Conservation (phyloP, 2,888 invertebrate genomes). For the Ectemnius cavifrons region DNA sequence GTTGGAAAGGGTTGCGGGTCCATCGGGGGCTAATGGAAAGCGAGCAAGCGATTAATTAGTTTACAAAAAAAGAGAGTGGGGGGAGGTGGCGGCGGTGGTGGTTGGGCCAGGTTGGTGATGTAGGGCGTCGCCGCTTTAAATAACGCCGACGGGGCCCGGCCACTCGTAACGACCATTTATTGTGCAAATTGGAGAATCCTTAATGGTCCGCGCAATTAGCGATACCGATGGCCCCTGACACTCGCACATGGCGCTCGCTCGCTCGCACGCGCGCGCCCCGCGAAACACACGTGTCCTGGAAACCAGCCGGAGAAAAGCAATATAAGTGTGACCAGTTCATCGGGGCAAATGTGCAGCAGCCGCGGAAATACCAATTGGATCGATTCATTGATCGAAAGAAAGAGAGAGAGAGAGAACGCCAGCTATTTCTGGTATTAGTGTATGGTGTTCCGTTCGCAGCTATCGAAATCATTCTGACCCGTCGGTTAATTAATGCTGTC, state of each 20-base stretch:
- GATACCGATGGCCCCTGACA: constrained; percentile 58
- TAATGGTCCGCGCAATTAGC: constrained; percentile 64
- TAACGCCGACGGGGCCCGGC: constrained; percentile 42
- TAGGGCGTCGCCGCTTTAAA: constrained; percentile 54
- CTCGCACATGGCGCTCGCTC: constrained; percentile 38
- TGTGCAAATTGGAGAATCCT: constrained; percentile 64
- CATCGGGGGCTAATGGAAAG: constrained; percentile 39
- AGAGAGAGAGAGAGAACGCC: too few species aligned
- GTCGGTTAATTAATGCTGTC: too few species aligned
- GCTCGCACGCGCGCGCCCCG: not conserved
- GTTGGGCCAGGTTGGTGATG: constrained; percentile 35
- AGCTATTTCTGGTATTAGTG: too few species aligned
- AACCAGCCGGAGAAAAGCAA: not conserved
- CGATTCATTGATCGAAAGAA: constrained; percentile 37
- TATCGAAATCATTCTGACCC: too few species aligned
- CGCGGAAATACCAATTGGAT: constrained; percentile 32
- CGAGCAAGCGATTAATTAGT: constrained; percentile 47
- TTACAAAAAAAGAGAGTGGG: constrained; percentile 47
- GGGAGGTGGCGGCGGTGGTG: constrained; percentile 2
- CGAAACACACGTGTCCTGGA: not conserved
- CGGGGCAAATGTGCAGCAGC: not conserved
- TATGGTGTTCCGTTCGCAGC: too few species aligned
- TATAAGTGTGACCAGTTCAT: not conserved
- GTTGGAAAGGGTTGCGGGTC: not conserved
- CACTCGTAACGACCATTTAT: constrained; percentile 60